Percentiles rank a stretch among this genome's conserved stretches.
Evolutionary conservation across 2,888 invertebrate genomes (phyloP).

Genomic region (Megastigmus dorsalis): DNA sequence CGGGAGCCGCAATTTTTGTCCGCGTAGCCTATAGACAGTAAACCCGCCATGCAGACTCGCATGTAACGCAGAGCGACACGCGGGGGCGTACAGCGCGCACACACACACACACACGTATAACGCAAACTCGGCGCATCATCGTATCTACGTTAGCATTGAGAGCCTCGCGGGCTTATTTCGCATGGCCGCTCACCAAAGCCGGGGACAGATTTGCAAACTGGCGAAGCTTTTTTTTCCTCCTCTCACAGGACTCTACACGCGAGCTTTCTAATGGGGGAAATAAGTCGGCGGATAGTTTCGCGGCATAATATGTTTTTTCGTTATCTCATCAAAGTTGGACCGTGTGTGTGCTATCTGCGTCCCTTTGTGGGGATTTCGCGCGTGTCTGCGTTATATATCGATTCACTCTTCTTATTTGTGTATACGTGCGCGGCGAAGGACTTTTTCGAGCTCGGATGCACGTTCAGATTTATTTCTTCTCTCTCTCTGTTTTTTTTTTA

Average conservation of each 20-base stretch:
- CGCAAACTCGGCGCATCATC: conserved; percentile 54
- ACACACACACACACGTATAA: neutral
- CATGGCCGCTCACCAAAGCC: conserved; percentile 71
- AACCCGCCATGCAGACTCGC: too few relatives aligned
- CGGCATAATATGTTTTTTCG: conserved; percentile 58
- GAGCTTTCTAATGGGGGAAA: conserved; percentile 47
- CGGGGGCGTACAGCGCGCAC: too few relatives aligned
- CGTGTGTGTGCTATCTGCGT: conserved; percentile 49
- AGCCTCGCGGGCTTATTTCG: conserved; percentile 73
- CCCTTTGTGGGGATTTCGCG: conserved; percentile 72
- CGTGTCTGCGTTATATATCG: conserved; percentile 59
- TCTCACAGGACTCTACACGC: neutral
- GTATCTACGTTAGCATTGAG: conserved; percentile 72
- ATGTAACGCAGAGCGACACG: too few relatives aligned
- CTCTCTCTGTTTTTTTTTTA: conserved; percentile 49
- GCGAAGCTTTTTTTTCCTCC: conserved; percentile 61
- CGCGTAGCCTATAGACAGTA: too few relatives aligned
- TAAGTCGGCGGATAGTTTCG: conserved; percentile 43
- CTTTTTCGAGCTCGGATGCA: neutral
- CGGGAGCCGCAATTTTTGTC: neutral
- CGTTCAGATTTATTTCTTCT: neutral
- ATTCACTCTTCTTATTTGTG: conserved; percentile 58
- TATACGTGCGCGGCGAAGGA: conserved; percentile 26
- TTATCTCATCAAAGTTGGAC: conserved; percentile 73
- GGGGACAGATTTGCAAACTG: conserved; percentile 69